phyloP scores from a whole-genome alignment of 1,140 invertebrate genomes.

The Dinoponera quadriceps region DNA sequence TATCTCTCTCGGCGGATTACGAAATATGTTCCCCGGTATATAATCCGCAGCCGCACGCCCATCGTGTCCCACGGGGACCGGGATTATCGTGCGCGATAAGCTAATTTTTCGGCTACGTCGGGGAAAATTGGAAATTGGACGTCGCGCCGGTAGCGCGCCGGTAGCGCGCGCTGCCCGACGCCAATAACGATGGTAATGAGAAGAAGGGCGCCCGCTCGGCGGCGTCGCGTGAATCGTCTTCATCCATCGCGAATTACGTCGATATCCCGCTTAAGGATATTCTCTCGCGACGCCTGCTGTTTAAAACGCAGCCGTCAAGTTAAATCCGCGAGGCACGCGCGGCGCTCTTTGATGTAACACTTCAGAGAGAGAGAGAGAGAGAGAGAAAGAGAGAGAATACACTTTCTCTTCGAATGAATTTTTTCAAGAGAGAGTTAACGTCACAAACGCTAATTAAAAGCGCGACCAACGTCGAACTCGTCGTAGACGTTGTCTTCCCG shows the following conservation, averaged over 20 bases:
- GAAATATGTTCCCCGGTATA: conserved; percentile 81
- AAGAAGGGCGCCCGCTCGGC: conserved; percentile 1
- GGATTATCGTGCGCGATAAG: conserved; percentile 84
- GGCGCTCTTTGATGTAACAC: too few species aligned
- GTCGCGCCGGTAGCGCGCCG: conserved; percentile 51
- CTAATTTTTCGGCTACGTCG: conserved; percentile 77
- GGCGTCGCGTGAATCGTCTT: conserved; percentile 12
- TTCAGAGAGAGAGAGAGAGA: too few species aligned
- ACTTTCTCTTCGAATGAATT: too few species aligned
- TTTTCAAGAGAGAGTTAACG: too few species aligned
- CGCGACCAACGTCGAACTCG: too few species aligned
- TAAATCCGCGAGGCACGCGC: too few species aligned
- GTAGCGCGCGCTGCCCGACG: conserved; percentile 36
- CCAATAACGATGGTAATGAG: conserved; percentile 71
- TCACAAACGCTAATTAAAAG: too few species aligned
- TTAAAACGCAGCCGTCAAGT: too few species aligned
- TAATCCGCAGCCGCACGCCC: conserved; percentile 80
- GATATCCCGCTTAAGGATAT: neutral
- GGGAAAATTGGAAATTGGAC: conserved; percentile 68
- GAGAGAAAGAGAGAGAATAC: too few species aligned
- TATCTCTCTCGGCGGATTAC: conserved; percentile 82
- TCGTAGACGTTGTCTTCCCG: too few species aligned
- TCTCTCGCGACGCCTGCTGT: too few species aligned
- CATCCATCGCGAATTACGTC: neutral
- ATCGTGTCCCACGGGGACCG: conserved; percentile 73